Percentiles rank a stretch among this genome's conserved stretches.
Evolutionary conservation across 1,140 invertebrate genomes (phyloP).

Genomic region (Drosophila littoralis): DNA sequence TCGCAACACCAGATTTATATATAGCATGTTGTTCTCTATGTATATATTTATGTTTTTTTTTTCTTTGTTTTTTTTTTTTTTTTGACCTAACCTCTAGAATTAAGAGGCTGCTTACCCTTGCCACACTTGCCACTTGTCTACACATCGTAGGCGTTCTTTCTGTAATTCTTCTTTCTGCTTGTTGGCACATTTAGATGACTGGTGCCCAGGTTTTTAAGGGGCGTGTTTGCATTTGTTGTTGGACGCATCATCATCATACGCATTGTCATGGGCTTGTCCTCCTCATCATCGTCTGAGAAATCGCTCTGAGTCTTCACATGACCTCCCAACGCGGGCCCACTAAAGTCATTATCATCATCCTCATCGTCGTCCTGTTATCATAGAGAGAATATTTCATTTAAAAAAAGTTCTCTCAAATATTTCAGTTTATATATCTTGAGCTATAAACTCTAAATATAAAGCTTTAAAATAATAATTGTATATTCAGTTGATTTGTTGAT

Average conservation of each 20-base stretch:
- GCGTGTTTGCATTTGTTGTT: slow-evolving; percentile 39
- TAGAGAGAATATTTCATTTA: neutral
- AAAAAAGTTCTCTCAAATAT: slow-evolving; percentile 1
- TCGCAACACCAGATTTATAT: slow-evolving; percentile 30
- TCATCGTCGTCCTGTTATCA: slow-evolving; percentile 56
- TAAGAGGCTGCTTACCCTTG: neutral
- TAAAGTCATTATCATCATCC: slow-evolving; percentile 82
- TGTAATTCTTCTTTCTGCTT: slow-evolving; percentile 71
- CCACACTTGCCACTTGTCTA: slow-evolving; percentile 53
- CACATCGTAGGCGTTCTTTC: slow-evolving; percentile 83
- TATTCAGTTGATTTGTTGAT: slow-evolving; percentile 7
- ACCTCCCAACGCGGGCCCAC: slow-evolving; percentile 80
- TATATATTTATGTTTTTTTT: slow-evolving; percentile 6
- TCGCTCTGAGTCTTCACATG: slow-evolving; percentile 80
- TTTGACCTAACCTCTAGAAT: slow-evolving; percentile 1
- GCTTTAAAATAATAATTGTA: neutral
- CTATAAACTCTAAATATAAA: neutral
- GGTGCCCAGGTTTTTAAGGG: slow-evolving; percentile 34
- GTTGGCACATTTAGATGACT: slow-evolving; percentile 83
- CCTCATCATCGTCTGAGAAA: slow-evolving; percentile 82
- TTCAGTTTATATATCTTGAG: slow-evolving; percentile 21
- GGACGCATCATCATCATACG: slow-evolving; percentile 74
- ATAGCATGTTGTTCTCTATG: slow-evolving; percentile 5
- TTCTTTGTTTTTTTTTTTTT: neutral
- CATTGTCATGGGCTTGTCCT: slow-evolving; percentile 83